Evolutionary conservation across 2,888 invertebrate genomes (phyloP).

Genomic region (Hirtodrosophila cameraria): DNA sequence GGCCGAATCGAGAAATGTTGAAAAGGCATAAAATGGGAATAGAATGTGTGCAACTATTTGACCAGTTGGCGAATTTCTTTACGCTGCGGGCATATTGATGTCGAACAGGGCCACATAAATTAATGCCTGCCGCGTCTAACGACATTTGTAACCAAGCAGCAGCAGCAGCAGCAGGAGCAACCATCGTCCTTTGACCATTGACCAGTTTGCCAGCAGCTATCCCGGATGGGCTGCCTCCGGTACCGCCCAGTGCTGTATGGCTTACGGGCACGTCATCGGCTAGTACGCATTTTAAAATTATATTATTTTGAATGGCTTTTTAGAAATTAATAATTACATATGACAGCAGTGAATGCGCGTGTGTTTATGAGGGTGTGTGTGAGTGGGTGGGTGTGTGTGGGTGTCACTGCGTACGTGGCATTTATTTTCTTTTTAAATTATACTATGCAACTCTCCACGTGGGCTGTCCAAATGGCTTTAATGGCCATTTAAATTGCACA

Average conservation of each 20-base stretch:
- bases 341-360: slow-evolving; percentile 50
- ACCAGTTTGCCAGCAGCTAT: slow-evolving; percentile 34
- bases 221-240: not conserved
- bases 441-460: slow-evolving; percentile 44
- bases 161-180: slow-evolving; percentile 17
- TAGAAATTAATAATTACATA: slow-evolving; percentile 79
- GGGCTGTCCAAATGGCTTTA: slow-evolving; percentile 45
- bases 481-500: slow-evolving; percentile 43
- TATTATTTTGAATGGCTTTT: slow-evolving; percentile 81
- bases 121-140: slow-evolving; percentile 57
- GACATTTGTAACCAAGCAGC: slow-evolving; percentile 63
- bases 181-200: slow-evolving; percentile 39
- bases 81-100: slow-evolving; percentile 70
- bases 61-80: slow-evolving; percentile 52
- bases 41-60: slow-evolving; percentile 20
- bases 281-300: slow-evolving; percentile 69
- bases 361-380: not conserved
- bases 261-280: slow-evolving; percentile 58
- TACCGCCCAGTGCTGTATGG: not conserved
- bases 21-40: slow-evolving; percentile 1
- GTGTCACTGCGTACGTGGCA: slow-evolving; percentile 61
- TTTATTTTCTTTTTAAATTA: slow-evolving; percentile 70
- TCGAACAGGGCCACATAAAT: slow-evolving; percentile 62
- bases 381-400: not conserved
- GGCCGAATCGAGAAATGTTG: slow-evolving; percentile 7